phyloP scores from a whole-genome alignment of 1,140 invertebrate genomes.

The Diorhabda carinulata region DNA sequence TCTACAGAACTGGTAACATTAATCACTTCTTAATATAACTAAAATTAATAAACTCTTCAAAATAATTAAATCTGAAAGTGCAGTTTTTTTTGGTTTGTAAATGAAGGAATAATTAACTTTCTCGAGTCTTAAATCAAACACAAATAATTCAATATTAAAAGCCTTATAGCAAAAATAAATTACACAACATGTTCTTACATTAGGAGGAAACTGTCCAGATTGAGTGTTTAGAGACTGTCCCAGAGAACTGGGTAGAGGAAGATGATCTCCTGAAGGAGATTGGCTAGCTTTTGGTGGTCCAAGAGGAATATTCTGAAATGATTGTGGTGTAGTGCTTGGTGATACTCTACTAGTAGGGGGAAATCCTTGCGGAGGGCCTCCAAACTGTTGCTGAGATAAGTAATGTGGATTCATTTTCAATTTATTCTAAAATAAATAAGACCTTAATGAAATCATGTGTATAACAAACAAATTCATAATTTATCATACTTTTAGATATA shows the following conservation, averaged over 20 bases:
- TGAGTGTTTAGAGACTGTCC: neutral
- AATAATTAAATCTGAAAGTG: no score
- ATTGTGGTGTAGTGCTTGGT: slow-evolving; percentile 16
- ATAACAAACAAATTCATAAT: neutral
- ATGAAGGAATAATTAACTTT: no score
- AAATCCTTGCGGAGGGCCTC: slow-evolving; percentile 29
- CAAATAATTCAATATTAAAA: no score
- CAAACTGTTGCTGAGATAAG: slow-evolving; percentile 37
- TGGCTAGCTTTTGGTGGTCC: slow-evolving; percentile 37
- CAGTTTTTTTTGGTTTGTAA: no score
- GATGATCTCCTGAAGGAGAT: slow-evolving; percentile 19
- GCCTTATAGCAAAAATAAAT: no score
- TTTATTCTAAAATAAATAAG: neutral
- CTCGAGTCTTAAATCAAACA: no score
- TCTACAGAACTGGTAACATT: no score
- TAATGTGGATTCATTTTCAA: slow-evolving; percentile 44
- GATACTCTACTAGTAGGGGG: slow-evolving; percentile 15
- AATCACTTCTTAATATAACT: no score
- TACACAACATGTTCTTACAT: neutral
- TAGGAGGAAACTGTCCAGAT: neutral
- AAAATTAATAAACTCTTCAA: no score
- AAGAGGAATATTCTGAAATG: slow-evolving; percentile 35
- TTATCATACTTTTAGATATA: neutral
- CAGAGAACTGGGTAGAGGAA: slow-evolving; percentile 6
- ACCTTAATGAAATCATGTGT: no score